Percentiles rank a stretch among this genome's conserved stretches.
Conservation (phyloP, 2,888 invertebrate genomes). For the Drosophila hamatofila region DNA sequence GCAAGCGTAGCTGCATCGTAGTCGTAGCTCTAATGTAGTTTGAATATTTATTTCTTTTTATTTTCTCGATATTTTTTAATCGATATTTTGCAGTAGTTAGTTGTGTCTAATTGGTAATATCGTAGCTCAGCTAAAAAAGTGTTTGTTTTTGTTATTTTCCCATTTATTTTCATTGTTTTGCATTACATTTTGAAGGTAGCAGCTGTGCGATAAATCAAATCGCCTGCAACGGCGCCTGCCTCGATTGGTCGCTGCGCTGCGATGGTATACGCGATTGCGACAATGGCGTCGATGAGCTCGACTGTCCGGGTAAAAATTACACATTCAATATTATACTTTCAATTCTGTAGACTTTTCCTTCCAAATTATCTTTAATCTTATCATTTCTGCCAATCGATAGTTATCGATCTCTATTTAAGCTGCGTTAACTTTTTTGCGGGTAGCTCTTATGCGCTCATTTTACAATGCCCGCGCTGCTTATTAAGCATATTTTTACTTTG, state of each 20-base stretch:
- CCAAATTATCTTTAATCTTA: background rate
- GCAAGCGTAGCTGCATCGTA: slow-evolving; percentile 16
- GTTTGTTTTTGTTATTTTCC: background rate
- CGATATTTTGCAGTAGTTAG: background rate
- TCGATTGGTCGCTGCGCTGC: slow-evolving; percentile 86
- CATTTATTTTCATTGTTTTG: slow-evolving; percentile 23
- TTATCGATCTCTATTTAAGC: slow-evolving; percentile 16
- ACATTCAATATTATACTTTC: slow-evolving; percentile 12
- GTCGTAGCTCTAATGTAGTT: background rate
- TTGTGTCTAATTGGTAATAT: background rate
- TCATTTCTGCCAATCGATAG: background rate
- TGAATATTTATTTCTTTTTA: background rate
- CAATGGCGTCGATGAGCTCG: slow-evolving; percentile 86
- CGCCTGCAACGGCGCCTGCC: slow-evolving; percentile 86
- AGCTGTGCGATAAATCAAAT: slow-evolving; percentile 38
- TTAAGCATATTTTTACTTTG: background rate
- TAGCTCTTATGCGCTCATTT: too few relatives aligned
- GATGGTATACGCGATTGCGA: slow-evolving; percentile 87
- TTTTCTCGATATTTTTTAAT: background rate
- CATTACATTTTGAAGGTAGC: slow-evolving; percentile 44
- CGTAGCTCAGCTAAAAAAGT: background rate
- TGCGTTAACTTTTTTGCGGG: too few relatives aligned
- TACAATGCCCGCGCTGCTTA: background rate
- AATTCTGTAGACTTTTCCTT: slow-evolving; percentile 7
- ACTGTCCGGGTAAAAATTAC: slow-evolving; percentile 79